Conservation (phyloP, 2,797 vertebrate genomes). For the Peromyscus aztecus region DNA sequence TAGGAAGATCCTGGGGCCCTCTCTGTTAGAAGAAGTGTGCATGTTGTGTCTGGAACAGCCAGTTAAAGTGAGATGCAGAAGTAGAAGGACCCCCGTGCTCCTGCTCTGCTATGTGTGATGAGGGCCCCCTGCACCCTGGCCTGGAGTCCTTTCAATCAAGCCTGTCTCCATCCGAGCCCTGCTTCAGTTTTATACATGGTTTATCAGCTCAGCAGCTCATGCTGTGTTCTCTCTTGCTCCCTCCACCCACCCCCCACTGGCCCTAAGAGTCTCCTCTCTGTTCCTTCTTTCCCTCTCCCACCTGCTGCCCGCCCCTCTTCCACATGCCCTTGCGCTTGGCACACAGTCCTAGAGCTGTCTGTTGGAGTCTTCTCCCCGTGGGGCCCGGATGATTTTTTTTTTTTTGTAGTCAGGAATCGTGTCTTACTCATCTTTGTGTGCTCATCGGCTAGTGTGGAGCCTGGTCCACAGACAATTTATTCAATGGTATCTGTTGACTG, state of each 20-base stretch:
- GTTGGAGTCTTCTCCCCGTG: neutral
- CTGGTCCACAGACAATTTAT: neutral
- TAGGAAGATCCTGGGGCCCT: neutral
- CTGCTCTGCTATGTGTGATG: accelerated
- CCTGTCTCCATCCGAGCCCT: neutral
- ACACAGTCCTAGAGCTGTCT: neutral
- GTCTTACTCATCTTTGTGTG: slow-evolving; percentile 9
- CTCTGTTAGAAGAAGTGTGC: neutral
- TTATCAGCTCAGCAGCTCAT: neutral
- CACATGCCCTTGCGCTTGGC: accelerated
- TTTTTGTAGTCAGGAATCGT: neutral
- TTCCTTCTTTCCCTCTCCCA: too few species aligned
- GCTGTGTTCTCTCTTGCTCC: neutral
- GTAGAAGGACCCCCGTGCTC: too few species aligned
- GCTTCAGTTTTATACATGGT: neutral
- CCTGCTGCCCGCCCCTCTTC: neutral
- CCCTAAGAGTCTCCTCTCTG: neutral
- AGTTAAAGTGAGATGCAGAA: neutral
- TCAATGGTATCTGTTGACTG: slow-evolving; percentile 12
- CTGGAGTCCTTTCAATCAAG: neutral
- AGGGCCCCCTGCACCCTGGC: neutral
- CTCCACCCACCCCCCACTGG: neutral
- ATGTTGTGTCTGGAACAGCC: neutral
- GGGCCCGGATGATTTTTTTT: neutral
- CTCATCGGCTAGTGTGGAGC: neutral